phyloP scores from a whole-genome alignment of 2,113 vertebrate species.

The Chrysochloris asiatica region DNA sequence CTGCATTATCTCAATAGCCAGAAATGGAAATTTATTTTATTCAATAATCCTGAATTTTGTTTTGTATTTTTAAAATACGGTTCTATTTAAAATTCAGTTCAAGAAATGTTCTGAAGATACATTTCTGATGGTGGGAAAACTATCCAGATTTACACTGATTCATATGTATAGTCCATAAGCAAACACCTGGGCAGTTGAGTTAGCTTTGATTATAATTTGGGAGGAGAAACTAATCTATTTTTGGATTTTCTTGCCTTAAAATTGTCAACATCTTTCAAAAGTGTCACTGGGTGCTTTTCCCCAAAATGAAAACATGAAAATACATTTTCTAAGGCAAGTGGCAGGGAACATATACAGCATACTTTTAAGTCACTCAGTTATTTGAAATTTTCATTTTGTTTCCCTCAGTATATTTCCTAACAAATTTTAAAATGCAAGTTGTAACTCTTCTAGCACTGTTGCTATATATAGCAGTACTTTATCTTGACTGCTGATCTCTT shows the following conservation, averaged over 20 bases:
- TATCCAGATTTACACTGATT: constrained; percentile 12
- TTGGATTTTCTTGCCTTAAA: constrained; percentile 31
- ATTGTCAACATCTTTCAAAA: constrained; percentile 35
- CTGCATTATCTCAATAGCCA: constrained; percentile 12
- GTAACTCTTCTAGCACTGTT: neutral
- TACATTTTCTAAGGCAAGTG: neutral
- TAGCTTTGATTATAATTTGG: constrained; percentile 39
- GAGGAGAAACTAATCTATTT: neutral
- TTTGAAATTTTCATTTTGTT: neutral
- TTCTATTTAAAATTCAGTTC: constrained; percentile 30
- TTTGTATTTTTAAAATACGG: neutral
- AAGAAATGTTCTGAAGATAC: neutral
- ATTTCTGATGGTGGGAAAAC: neutral
- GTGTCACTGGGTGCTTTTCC: constrained; percentile 19
- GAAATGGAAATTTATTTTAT: constrained; percentile 14
- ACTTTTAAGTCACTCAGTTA: neutral
- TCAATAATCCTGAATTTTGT: neutral
- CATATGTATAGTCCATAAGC: neutral
- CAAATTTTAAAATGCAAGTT: neutral
- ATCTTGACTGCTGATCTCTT: neutral
- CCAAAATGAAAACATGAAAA: constrained; percentile 33
- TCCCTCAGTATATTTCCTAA: neutral
- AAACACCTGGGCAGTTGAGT: constrained; percentile 51
- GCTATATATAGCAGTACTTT: neutral
- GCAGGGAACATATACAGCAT: neutral